phyloP scores from a whole-genome alignment of 2,797 vertebrate genomes.

The Anableps anableps region DNA sequence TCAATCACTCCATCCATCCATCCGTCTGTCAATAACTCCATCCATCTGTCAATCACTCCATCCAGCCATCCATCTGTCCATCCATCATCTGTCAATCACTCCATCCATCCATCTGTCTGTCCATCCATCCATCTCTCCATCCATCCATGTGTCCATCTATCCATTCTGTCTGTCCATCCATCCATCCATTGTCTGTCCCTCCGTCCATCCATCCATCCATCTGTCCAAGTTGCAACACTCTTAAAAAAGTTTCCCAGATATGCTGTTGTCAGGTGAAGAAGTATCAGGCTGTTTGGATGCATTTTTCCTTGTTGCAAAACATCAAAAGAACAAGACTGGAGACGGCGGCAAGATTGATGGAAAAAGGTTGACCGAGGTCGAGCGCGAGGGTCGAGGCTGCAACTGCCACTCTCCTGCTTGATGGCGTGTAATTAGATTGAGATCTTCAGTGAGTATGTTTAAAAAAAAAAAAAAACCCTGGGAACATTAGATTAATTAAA shows the following conservation, averaged over 20 bases:
- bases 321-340: conserved; percentile 68
- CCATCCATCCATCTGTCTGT: too few species aligned
- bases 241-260: conserved; percentile 41
- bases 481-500: conserved; percentile 90
- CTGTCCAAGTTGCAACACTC: neutral
- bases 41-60: too few species aligned
- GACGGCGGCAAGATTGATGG: conserved; percentile 80
- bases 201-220: too few species aligned
- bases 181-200: too few species aligned
- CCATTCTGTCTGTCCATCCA: too few species aligned
- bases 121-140: too few species aligned
- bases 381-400: conserved; percentile 72
- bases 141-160: too few species aligned
- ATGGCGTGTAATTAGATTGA: conserved; percentile 87
- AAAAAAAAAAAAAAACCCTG: conserved; percentile 76
- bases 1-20: too few species aligned
- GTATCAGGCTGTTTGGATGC: conserved; percentile 58
- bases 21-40: too few species aligned
- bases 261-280: conserved; percentile 46
- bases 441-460: conserved; percentile 76
- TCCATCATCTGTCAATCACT: too few species aligned
- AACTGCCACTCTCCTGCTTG: conserved; percentile 80
- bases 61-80: too few species aligned
- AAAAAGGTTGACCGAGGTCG: conserved; percentile 77
- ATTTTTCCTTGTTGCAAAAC: conserved; percentile 66